These are phyloP conservation scores for Urocyon cinereoargenteus DNA, from an alignment of 2,797 vertebrate species.

Conservation along the genomic window DNA sequence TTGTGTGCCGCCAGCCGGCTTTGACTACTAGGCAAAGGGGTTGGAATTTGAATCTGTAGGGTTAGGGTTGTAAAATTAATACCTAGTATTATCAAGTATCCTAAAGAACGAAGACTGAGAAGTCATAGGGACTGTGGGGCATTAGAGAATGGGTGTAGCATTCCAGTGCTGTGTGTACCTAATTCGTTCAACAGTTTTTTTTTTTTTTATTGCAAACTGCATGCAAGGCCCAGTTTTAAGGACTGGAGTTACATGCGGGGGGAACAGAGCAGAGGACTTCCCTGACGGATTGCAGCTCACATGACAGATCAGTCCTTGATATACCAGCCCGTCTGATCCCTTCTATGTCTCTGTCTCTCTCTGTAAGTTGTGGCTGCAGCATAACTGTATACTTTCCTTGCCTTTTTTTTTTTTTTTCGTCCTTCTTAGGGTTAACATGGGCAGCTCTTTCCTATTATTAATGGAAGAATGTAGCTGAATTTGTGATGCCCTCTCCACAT, in stretches of 20 bases:
- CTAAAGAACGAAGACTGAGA: not conserved
- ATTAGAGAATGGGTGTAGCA: too few relatives aligned
- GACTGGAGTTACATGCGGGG: not conserved
- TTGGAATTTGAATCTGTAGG: not conserved
- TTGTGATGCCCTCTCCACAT: not conserved
- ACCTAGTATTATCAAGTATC: not conserved
- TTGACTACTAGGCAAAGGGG: not conserved
- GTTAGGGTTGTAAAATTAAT: conserved; percentile 17
- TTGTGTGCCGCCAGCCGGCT: not conserved
- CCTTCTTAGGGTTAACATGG: not conserved
- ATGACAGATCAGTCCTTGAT: not conserved
- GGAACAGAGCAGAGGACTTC: not conserved
- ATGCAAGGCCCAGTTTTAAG: not conserved
- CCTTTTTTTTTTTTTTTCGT: not conserved
- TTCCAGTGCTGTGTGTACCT: not conserved
- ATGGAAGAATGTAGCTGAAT: not conserved
- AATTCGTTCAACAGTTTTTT: not conserved
- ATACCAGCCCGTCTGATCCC: not conserved
- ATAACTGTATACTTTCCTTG: not conserved
- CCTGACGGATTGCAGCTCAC: not conserved
- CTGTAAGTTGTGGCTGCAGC: not conserved
- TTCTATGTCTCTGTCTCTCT: not conserved
- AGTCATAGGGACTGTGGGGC: not conserved
- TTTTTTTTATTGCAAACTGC: not conserved
- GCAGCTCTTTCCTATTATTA: not conserved